Evolutionary conservation across 2,113 vertebrate species (phyloP).

Genomic region (Brienomyrus longianalis): DNA sequence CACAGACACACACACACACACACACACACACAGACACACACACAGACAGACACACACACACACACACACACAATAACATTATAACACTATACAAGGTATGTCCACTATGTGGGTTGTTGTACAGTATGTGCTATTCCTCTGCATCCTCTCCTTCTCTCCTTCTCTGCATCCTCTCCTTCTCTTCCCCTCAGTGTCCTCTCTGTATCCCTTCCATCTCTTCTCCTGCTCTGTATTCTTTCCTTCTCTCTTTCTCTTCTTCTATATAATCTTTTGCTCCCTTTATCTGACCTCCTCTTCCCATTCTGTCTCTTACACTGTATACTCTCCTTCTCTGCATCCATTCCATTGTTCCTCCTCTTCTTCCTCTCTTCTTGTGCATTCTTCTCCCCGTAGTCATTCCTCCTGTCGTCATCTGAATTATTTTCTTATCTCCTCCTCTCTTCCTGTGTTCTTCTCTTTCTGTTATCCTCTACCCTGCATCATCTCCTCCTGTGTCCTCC

Average conservation of each 20-base stretch:
- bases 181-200: not conserved
- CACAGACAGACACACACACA: not conserved
- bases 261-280: not conserved
- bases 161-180: not conserved
- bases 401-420: not conserved
- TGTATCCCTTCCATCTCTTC: not conserved
- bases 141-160: not conserved
- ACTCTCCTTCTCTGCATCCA: not conserved
- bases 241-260: not conserved
- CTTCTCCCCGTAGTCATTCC: not conserved
- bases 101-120: not conserved
- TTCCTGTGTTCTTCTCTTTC: not conserved
- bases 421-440: not conserved
- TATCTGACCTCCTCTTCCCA: not conserved
- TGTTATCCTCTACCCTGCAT: not conserved
- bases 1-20: not conserved
- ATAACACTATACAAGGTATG: not conserved
- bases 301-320: not conserved
- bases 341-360: not conserved
- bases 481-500: not conserved
- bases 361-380: not conserved
- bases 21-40: not conserved
- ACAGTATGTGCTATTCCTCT: not conserved
- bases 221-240: not conserved
- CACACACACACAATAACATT: not conserved